Percentiles rank a stretch among this genome's conserved stretches.
These are phyloP conservation scores for Drosophila fulvimacula DNA, from an alignment of 2,888 invertebrate genomes.

Conservation along the genomic window DNA sequence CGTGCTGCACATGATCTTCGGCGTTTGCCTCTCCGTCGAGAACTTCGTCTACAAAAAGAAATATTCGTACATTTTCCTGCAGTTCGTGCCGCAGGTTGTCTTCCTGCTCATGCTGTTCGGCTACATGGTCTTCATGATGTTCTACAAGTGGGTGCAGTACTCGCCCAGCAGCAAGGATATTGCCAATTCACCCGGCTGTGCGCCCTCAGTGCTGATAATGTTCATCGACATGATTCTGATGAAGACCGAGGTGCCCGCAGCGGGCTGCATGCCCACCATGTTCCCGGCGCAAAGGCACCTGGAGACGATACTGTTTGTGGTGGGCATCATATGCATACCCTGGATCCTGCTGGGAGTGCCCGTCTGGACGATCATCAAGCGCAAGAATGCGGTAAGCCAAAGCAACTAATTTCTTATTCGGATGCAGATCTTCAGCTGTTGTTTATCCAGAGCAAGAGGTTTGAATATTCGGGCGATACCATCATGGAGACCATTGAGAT, in stretches of 20 bases:
- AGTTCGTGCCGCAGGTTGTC: slow-evolving; percentile 95
- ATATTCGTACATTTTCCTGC: slow-evolving; percentile 89
- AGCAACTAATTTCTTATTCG: too few relatives aligned
- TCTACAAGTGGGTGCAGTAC: slow-evolving; percentile 94
- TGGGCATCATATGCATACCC: slow-evolving; percentile 94
- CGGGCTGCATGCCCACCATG: slow-evolving; percentile 87
- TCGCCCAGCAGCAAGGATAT: slow-evolving; percentile 83
- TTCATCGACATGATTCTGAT: slow-evolving; percentile 92
- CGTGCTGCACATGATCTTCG: slow-evolving; percentile 96
- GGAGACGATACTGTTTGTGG: slow-evolving; percentile 91
- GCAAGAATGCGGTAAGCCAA: slow-evolving; percentile 67
- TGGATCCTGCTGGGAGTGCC: slow-evolving; percentile 97
- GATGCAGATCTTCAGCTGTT: too few relatives aligned
- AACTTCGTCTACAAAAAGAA: slow-evolving; percentile 91
- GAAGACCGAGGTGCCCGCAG: slow-evolving; percentile 85
- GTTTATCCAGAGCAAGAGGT: slow-evolving; percentile 19
- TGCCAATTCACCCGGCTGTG: slow-evolving; percentile 86
- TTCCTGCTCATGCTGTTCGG: slow-evolving; percentile 94
- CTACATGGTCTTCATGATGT: slow-evolving; percentile 95
- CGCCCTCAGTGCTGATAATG: slow-evolving; percentile 90
- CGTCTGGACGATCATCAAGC: slow-evolving; percentile 88
- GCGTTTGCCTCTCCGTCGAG: slow-evolving; percentile 92
- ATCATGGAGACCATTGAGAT: slow-evolving; percentile 74
- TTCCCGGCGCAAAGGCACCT: slow-evolving; percentile 89
- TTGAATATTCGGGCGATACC: slow-evolving; percentile 45